These are phyloP conservation scores for Isotomurus palustris DNA, from an alignment of 2,888 invertebrate genomes.

Conservation along the genomic window DNA sequence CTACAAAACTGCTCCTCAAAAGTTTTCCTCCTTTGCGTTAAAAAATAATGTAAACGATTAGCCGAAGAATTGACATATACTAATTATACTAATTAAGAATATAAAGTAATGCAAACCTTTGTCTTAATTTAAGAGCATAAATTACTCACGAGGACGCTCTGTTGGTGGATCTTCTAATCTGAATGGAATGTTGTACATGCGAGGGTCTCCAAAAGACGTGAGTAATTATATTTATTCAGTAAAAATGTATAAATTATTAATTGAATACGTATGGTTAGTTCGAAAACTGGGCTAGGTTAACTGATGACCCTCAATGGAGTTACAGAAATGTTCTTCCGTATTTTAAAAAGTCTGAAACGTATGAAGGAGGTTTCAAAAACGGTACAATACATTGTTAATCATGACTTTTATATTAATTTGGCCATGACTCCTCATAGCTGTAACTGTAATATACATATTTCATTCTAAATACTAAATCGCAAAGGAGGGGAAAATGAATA, in stretches of 20 bases:
- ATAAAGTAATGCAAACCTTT: too few species aligned
- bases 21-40: too few species aligned
- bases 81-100: too few species aligned
- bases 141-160: constrained; percentile 12
- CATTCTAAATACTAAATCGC: constrained; percentile 2
- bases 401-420: constrained; percentile 2
- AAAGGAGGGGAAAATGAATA: too few species aligned
- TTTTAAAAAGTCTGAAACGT: constrained; percentile 26
- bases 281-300: constrained; percentile 26
- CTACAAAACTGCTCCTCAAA: too few species aligned
- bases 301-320: constrained; percentile 23
- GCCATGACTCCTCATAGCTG: not conserved
- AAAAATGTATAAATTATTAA: too few species aligned
- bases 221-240: too few species aligned
- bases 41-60: too few species aligned
- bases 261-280: too few species aligned
- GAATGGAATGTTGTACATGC: constrained; percentile 25
- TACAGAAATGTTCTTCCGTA: constrained; percentile 16
- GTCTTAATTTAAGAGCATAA: too few species aligned
- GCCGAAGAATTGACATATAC: too few species aligned
- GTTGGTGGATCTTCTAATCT: constrained; percentile 29
- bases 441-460: not conserved
- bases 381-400: constrained; percentile 7
- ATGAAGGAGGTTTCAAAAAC: constrained; percentile 25
- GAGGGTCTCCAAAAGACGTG: constrained; percentile 13